Evolutionary conservation across 2,888 invertebrate genomes (phyloP).

Genomic region (Mimas tiliae): DNA sequence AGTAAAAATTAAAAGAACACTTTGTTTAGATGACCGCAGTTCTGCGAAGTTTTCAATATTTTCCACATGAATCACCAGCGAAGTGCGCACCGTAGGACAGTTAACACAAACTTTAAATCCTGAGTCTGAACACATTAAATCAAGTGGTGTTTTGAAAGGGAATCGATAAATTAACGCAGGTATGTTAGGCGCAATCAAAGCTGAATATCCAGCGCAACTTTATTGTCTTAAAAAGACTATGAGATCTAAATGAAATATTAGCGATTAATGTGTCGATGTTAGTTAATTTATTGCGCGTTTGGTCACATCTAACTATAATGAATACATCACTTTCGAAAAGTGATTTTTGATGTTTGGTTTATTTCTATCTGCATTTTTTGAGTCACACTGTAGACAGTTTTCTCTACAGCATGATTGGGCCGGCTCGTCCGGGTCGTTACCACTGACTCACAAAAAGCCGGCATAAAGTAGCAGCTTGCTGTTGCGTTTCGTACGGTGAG

Average conservation of each 20-base stretch:
- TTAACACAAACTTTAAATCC: slow-evolving; percentile 45
- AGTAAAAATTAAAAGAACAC: slow-evolving; percentile 8
- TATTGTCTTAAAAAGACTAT: slow-evolving; percentile 47
- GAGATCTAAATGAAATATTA: slow-evolving; percentile 37
- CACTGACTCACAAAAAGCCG: too few species aligned
- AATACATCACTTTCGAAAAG: background rate
- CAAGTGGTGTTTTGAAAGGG: slow-evolving; percentile 44
- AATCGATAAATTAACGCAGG: slow-evolving; percentile 52
- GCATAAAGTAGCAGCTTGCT: too few species aligned
- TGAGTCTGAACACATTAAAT: slow-evolving; percentile 47
- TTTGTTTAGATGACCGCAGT: slow-evolving; percentile 18
- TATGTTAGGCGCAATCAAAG: slow-evolving; percentile 36
- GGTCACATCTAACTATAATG: background rate
- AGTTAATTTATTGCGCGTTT: slow-evolving; percentile 35
- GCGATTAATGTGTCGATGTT: slow-evolving; percentile 51
- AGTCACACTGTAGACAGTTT: too few species aligned
- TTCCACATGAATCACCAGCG: slow-evolving; percentile 28
- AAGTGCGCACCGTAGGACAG: slow-evolving; percentile 9
- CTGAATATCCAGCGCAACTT: slow-evolving; percentile 28
- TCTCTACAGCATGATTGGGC: too few species aligned
- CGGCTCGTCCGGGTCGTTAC: too few species aligned
- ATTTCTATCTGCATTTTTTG: too few species aligned
- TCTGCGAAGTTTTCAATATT: slow-evolving; percentile 29
- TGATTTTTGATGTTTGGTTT: background rate
- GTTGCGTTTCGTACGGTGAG: too few species aligned